These are phyloP conservation scores for Sussaba pulchella DNA, from an alignment of 2,888 invertebrate species.

Conservation along the genomic window DNA sequence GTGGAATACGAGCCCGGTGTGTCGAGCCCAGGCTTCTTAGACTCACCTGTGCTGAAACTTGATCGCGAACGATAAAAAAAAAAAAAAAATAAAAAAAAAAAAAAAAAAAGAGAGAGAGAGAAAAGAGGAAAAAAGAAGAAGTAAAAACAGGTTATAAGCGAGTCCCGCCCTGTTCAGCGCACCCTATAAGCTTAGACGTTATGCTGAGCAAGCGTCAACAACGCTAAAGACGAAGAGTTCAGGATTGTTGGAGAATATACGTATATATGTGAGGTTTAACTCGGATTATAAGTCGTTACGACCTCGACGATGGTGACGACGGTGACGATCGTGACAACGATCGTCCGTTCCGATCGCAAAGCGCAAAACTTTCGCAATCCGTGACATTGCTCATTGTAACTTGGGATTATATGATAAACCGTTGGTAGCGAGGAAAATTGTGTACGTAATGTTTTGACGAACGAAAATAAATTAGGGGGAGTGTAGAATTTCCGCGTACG, in stretches of 20 bases:
- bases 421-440: background rate
- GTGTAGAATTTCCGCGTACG: too few species aligned
- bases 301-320: background rate
- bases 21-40: conserved; percentile 74
- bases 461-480: too few species aligned
- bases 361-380: conserved; percentile 41
- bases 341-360: background rate
- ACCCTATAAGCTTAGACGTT: conserved; percentile 36
- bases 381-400: background rate
- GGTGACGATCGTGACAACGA: background rate
- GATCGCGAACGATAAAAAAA: conserved; percentile 82
- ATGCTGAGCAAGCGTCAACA: conserved; percentile 4
- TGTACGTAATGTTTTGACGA: too few species aligned
- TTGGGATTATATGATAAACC: background rate
- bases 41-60: conserved; percentile 82
- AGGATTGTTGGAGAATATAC: too few species aligned
- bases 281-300: background rate
- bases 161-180: conserved; percentile 55
- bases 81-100: too few species aligned
- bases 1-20: conserved; percentile 60
- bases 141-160: conserved; percentile 81
- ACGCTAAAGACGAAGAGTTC: conserved; percentile 11
- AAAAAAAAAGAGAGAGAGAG: too few species aligned
- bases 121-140: too few species aligned
- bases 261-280: background rate